A percentile compares a stretch with the other conserved stretches of the same genome.
Conservation (phyloP, 2,113 vertebrate species). For the Callithrix jacchus region DNA sequence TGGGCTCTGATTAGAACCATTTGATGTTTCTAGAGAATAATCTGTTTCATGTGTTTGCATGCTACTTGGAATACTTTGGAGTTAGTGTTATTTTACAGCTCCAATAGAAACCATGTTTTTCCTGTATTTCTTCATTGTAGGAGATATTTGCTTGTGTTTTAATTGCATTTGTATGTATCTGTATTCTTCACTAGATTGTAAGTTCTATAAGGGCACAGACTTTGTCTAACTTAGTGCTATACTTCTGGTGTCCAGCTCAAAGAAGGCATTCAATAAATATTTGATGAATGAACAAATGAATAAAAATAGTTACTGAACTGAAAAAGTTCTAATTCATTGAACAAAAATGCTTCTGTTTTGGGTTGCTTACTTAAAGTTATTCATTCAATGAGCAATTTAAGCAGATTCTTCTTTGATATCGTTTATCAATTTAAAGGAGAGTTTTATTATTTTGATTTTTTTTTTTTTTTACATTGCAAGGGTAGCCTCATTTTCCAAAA, state of each 20-base stretch:
- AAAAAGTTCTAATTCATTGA: neutral
- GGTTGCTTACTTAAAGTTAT: slow-evolving; percentile 23
- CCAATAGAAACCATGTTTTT: neutral
- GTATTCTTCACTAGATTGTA: neutral
- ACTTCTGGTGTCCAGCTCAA: neutral
- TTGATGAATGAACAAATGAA: neutral
- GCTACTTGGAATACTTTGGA: neutral
- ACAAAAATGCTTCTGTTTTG: slow-evolving; percentile 10
- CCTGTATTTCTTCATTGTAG: neutral
- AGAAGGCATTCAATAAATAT: slow-evolving; percentile 11
- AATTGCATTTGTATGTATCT: neutral
- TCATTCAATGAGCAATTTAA: neutral
- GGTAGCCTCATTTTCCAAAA: neutral
- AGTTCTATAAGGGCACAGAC: neutral
- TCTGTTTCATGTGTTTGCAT: neutral
- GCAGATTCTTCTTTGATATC: neutral
- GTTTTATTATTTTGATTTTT: neutral
- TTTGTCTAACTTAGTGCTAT: neutral
- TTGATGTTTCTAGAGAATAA: slow-evolving; percentile 35
- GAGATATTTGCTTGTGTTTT: slow-evolving; percentile 1
- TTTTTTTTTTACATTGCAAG: neutral
- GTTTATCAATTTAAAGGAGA: slow-evolving; percentile 3
- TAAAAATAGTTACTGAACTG: slow-evolving; percentile 8
- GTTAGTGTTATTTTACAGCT: neutral
- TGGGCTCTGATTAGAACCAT: neutral